phyloP scores from a whole-genome alignment of 2,888 invertebrate species.

The Synergus itoensis region DNA sequence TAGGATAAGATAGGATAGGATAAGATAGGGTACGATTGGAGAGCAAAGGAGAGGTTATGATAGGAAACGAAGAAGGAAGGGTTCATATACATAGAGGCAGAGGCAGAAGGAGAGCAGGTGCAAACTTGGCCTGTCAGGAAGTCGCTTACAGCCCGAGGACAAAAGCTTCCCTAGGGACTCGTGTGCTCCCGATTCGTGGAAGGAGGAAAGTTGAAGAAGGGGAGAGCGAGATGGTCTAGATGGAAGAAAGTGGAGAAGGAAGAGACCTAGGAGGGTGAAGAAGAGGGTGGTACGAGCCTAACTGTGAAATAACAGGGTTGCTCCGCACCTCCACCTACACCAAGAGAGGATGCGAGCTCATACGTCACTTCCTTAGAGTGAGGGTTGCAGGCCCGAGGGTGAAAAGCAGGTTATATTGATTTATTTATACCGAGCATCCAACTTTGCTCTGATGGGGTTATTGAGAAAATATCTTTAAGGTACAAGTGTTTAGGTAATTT shows the following conservation, averaged over 20 bases:
- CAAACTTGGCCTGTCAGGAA: constrained; percentile 77
- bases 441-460: constrained; percentile 69
- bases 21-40: constrained; percentile 31
- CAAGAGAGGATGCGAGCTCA: constrained; percentile 61
- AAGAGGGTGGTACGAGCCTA: constrained; percentile 69
- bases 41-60: constrained; percentile 43
- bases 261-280: constrained; percentile 52
- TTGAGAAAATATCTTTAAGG: constrained; percentile 66
- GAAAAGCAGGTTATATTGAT: constrained; percentile 74
- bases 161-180: constrained; percentile 76
- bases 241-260: constrained; percentile 55
- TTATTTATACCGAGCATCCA: constrained; percentile 72
- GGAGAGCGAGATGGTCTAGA: constrained; percentile 55
- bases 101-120: constrained; percentile 75
- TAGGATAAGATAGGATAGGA: constrained; percentile 43
- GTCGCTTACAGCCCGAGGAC: constrained; percentile 77
- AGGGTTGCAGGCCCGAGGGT: constrained; percentile 60
- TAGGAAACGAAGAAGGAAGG: constrained; percentile 47
- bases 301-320: constrained; percentile 77
- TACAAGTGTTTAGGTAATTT: neutral
- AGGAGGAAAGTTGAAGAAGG: constrained; percentile 59
- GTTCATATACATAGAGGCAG: constrained; percentile 45
- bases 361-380: constrained; percentile 73
- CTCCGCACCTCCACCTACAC: constrained; percentile 63
- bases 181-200: constrained; percentile 66